phyloP scores from a whole-genome alignment of 2,888 invertebrate species.

The Leptinotarsa peninsularis region DNA sequence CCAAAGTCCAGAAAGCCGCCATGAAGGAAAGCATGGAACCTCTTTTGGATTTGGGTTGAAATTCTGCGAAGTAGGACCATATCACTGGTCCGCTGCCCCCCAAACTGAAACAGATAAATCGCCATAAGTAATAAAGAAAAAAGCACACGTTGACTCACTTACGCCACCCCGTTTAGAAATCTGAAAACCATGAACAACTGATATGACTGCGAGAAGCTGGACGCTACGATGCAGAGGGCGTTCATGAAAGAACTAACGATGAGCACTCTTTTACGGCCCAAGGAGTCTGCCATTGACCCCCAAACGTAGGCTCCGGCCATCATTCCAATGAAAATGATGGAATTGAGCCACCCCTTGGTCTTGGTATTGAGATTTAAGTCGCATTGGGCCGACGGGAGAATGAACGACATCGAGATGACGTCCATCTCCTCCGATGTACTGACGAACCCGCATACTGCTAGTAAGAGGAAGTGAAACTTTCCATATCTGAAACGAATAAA shows the following conservation, averaged over 20 bases:
- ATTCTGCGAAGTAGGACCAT: conserved; percentile 96
- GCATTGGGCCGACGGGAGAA: conserved; percentile 92
- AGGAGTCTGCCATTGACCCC: conserved; percentile 90
- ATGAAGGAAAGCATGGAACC: conserved; percentile 94
- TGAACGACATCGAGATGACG: conserved; percentile 95
- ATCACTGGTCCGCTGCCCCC: conserved; percentile 93
- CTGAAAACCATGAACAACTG: conserved; percentile 90
- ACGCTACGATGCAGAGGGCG: conserved; percentile 89
- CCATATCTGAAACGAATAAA: conserved; percentile 74
- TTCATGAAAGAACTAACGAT: conserved; percentile 92
- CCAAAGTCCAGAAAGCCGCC: conserved; percentile 96
- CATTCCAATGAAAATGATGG: conserved; percentile 80
- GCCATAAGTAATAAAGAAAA: background rate
- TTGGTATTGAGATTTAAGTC: conserved; percentile 88
- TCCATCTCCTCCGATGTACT: conserved; percentile 96
- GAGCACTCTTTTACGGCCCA: conserved; percentile 88
- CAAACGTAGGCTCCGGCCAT: conserved; percentile 94
- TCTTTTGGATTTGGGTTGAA: conserved; percentile 90
- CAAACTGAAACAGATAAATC: conserved; percentile 70
- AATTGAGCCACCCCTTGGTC: conserved; percentile 83
- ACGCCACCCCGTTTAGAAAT: conserved; percentile 94
- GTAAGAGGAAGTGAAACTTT: conserved; percentile 88
- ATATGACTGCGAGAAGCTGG: conserved; percentile 90
- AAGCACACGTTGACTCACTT: conserved; percentile 68
- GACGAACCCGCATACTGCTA: conserved; percentile 93